Evolutionary conservation across 2,888 invertebrate genomes (phyloP).

Genomic region (Bellardia pandia): DNA sequence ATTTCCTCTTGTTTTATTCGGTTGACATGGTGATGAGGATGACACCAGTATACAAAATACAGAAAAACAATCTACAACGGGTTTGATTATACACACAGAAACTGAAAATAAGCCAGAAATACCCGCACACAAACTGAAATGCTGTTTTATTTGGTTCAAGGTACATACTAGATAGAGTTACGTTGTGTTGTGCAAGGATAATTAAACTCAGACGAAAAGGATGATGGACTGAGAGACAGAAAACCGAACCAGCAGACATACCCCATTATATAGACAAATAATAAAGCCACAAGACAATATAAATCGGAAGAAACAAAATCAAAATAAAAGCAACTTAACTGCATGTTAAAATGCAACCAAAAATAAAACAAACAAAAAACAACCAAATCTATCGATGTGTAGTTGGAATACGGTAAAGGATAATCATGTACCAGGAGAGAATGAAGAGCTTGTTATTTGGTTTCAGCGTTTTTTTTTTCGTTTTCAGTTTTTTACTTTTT

Average conservation of each 20-base stretch:
- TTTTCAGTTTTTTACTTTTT: not conserved
- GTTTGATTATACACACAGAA: slow-evolving; percentile 5
- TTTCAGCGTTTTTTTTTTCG: slow-evolving; percentile 5
- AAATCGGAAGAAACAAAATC: slow-evolving; percentile 53
- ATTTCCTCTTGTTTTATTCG: slow-evolving; percentile 8
- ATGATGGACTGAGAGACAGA: not conserved
- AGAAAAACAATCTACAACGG: slow-evolving; percentile 8
- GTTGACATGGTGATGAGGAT: slow-evolving; percentile 61
- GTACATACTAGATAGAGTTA: not conserved
- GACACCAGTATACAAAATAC: slow-evolving; percentile 47
- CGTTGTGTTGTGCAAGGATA: slow-evolving; percentile 16
- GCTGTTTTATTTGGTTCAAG: not conserved
- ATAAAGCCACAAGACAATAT: slow-evolving; percentile 58
- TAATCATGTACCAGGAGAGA: slow-evolving; percentile 25
- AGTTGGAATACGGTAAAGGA: slow-evolving; percentile 29
- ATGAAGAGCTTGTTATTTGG: slow-evolving; percentile 22
- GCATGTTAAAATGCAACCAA: slow-evolving; percentile 68
- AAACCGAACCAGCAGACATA: not conserved
- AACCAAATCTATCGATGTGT: slow-evolving; percentile 2
- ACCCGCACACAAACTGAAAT: slow-evolving; percentile 2
- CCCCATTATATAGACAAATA: slow-evolving; percentile 35
- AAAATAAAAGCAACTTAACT: slow-evolving; percentile 58
- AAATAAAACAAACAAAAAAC: slow-evolving; percentile 1
- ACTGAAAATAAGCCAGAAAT: slow-evolving; percentile 27
- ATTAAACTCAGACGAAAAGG: slow-evolving; percentile 24